Evolutionary conservation across 1,140 invertebrate genomes (phyloP), one percentile per base, ranked within the genome.

Genomic region (Babylonia areolata): DNA sequence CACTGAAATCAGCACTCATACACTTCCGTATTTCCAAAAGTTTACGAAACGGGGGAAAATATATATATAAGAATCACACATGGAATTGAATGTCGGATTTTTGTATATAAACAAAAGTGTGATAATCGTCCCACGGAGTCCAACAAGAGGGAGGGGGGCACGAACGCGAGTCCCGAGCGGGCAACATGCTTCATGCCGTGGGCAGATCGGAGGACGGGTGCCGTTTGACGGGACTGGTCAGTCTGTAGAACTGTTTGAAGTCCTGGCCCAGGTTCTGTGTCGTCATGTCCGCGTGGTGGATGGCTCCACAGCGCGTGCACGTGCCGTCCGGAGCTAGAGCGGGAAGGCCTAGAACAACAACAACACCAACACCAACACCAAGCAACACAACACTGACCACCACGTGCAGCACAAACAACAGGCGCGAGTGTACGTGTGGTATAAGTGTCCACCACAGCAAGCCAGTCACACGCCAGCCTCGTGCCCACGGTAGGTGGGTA

Each of bases 181-280:
- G 58, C 58, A 64, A 64, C 15, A 64, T 23, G 58, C 58, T 64
- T 64, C 58, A 64, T 23, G 28, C 58, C 15, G 12, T 64, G 35
- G 33, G 11, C 6, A 77, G 35, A 40, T 77, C 37, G 23, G 75
- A 39, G 31, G 75, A 77, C 12, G 39, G 17, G 37, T 40, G 75
- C 20, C 15, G 75, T 87, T 90, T 91, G 23, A 84, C 85, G 71
- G 91, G 91, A 85, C 89, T 90, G 73, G 90, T 92, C 78, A 88
- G 84, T 90, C 91, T 92, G 90, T 92, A 92, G 89, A 89, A 89
- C 42, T 90, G 88, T 88, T 92, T 92, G n/a, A n/a, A n/a, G 89
- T 91, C 92, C 54, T 84, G 87, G 40, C 91, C 91, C 81, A 90
- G 87, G 77, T 86, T 89, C 37, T 90, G 82, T 20, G 39, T 46